A percentile compares a stretch with the other conserved stretches of the same genome.
phyloP scores from a whole-genome alignment of 2,113 vertebrate genomes.

The Datnioides undecimradiatus region DNA sequence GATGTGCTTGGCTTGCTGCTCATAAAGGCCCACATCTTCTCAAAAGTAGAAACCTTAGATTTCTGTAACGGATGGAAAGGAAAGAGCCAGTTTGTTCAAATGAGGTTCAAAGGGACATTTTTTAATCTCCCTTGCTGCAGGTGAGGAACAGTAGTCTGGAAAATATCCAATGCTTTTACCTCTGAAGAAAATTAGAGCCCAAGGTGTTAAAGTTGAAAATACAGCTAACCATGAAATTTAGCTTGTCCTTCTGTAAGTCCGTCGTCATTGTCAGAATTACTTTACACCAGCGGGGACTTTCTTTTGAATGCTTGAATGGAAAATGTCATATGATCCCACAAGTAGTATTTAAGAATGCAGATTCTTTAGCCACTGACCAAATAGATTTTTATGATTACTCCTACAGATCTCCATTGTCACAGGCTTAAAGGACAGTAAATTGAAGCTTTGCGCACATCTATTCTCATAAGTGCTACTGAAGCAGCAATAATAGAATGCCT shows the following conservation, averaged over 20 bases:
- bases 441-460: constrained; percentile 61
- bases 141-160: constrained; percentile 17
- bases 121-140: constrained; percentile 31
- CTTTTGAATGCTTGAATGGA: constrained; percentile 2
- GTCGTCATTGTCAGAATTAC: constrained; percentile 23
- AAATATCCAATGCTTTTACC: constrained; percentile 34
- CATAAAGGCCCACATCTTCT: constrained; percentile 99
- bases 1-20: constrained; percentile 95
- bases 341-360: background rate
- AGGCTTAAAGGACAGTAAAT: constrained; percentile 59
- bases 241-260: constrained; percentile 19
- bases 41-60: constrained; percentile 98
- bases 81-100: constrained; percentile 10
- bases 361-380: constrained; percentile 34
- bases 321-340: constrained; percentile 13
- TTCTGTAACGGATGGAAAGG: constrained; percentile 85
- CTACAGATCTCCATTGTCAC: constrained; percentile 46
- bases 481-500: constrained; percentile 73
- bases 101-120: too few relatives aligned
- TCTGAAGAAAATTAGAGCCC: constrained; percentile 5
- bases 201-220: constrained; percentile 41
- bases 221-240: constrained; percentile 64
- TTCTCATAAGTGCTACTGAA: constrained; percentile 60
- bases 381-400: constrained; percentile 56
- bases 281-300: constrained; percentile 37